These are phyloP conservation scores for Nasonia vitripennis DNA, from an alignment of 1,140 invertebrate species.

Conservation along the genomic window DNA sequence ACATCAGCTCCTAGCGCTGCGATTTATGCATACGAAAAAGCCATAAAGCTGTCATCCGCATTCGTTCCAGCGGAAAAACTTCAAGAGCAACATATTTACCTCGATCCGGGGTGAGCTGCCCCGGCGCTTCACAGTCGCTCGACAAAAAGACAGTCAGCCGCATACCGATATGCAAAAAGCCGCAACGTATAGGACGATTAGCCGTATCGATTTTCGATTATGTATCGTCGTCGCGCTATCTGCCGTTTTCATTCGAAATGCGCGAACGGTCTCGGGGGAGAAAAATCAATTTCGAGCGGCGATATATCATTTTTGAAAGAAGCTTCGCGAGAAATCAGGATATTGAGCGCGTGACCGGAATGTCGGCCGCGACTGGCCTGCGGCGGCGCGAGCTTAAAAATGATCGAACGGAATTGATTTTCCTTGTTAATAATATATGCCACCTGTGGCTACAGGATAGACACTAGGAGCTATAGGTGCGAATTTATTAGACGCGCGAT, in stretches of 20 bases:
- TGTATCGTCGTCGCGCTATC: too few relatives aligned
- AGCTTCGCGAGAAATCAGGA: not conserved
- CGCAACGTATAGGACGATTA: not conserved
- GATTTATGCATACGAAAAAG: conserved; percentile 15
- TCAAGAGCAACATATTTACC: not conserved
- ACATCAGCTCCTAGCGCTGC: not conserved
- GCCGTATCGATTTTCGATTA: too few relatives aligned
- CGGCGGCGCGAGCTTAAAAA: not conserved
- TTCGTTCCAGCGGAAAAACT: conserved; percentile 8
- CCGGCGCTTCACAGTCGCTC: too few relatives aligned
- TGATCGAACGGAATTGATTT: not conserved
- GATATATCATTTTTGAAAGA: conserved; percentile 6
- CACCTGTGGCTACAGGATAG: not conserved
- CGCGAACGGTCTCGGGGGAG: not conserved
- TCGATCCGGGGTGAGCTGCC: not conserved
- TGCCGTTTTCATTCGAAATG: not conserved
- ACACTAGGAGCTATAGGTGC: not conserved
- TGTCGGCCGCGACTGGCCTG: not conserved
- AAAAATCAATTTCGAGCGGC: not conserved
- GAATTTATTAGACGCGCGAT: not conserved
- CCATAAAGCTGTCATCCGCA: conserved; percentile 31
- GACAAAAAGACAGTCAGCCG: not conserved
- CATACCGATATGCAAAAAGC: not conserved
- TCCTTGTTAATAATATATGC: not conserved
- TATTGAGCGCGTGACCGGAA: conserved; percentile 1